These are phyloP conservation scores for Ganaspis brasiliensis DNA, from an alignment of 2,888 invertebrate genomes.

Conservation along the genomic window DNA sequence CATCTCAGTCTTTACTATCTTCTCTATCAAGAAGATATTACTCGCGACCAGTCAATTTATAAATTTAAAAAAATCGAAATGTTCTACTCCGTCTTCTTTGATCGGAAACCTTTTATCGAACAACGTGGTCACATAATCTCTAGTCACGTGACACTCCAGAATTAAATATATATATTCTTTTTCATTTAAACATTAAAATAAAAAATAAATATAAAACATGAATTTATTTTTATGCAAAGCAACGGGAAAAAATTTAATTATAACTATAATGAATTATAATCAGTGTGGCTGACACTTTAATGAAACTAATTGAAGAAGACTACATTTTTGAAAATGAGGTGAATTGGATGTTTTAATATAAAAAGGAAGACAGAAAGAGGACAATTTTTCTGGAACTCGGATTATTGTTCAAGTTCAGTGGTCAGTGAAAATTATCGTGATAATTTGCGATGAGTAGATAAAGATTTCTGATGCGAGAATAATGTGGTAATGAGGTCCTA, in stretches of 20 bases:
- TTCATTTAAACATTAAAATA: too few species aligned
- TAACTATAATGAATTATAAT: too few species aligned
- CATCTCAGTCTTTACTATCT: constrained; percentile 57
- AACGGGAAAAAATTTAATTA: too few species aligned
- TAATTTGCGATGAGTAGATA: background rate
- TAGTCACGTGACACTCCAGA: background rate
- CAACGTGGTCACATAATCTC: background rate
- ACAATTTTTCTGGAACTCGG: background rate
- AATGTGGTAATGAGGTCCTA: background rate
- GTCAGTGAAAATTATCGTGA: background rate
- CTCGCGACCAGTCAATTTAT: background rate
- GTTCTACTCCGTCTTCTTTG: background rate
- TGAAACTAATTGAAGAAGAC: too few species aligned
- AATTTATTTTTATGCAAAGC: too few species aligned
- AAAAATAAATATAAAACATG: too few species aligned
- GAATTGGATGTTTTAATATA: too few species aligned
- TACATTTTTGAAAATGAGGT: too few species aligned
- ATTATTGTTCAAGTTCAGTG: constrained; percentile 4
- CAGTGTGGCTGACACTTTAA: too few species aligned
- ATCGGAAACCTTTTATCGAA: background rate
- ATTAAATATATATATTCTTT: background rate
- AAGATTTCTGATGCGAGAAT: constrained; percentile 3
- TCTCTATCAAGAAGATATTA: constrained; percentile 54
- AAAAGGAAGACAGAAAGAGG: too few species aligned
- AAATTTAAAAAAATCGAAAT: background rate